A percentile compares a stretch with the other conserved stretches of the same genome.
Evolutionary conservation across 1,140 invertebrate genomes (phyloP).

Genomic region (Apis dorsata): DNA sequence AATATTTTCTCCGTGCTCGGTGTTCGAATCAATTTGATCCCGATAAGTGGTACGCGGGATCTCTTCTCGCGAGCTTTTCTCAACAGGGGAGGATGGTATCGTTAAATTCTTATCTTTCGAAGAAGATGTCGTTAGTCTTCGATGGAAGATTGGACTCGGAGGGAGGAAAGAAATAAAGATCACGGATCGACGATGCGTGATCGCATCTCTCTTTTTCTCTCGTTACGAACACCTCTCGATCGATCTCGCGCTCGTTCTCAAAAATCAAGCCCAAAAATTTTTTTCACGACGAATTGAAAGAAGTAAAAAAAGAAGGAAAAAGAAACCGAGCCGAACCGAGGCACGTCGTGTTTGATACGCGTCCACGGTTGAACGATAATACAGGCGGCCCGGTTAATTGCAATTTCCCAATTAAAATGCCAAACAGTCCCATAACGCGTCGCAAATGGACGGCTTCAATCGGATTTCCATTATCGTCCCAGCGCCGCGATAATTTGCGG

Average conservation of each 20-base stretch:
- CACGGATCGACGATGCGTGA: too few species aligned
- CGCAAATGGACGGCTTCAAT: conserved; percentile 71
- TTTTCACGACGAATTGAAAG: too few species aligned
- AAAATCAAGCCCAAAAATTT: too few species aligned
- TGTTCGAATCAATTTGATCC: conserved; percentile 19
- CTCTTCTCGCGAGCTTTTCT: not conserved
- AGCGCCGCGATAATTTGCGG: conserved; percentile 72
- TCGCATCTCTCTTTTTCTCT: too few species aligned
- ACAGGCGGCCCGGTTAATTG: conserved; percentile 67
- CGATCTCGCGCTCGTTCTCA: too few species aligned
- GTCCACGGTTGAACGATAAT: conserved; percentile 52
- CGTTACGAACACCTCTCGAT: too few species aligned
- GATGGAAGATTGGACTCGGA: not conserved
- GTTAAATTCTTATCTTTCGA: not conserved
- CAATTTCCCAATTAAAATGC: conserved; percentile 74
- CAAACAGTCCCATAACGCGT: conserved; percentile 67
- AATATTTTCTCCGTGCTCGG: conserved; percentile 6
- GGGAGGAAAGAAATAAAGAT: not conserved
- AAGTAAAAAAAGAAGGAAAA: not conserved
- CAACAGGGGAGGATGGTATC: not conserved
- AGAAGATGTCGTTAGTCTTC: not conserved
- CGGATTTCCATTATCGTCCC: conserved; percentile 73
- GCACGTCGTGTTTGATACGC: not conserved
- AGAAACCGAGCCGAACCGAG: not conserved
- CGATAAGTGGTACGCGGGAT: not conserved